Conservation (phyloP, 2,797 vertebrate species). For the Ctenopoma multispine region DNA sequence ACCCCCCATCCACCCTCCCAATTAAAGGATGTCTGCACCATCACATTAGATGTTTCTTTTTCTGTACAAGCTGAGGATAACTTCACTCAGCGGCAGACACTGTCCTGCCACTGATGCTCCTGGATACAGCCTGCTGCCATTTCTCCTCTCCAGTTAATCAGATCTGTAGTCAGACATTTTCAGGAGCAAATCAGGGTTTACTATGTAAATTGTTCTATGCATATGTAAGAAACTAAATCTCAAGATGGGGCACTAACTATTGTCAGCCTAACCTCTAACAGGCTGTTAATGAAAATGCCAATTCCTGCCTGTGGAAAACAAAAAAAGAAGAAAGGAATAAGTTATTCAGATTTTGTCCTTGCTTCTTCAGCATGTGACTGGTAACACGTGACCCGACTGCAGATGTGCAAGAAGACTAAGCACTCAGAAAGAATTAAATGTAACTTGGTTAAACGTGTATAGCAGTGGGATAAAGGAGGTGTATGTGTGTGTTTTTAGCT, state of each 20-base stretch:
- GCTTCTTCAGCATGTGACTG: conserved; percentile 8
- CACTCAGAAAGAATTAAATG: conserved; percentile 37
- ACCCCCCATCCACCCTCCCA: too few relatives aligned
- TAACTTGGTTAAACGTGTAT: conserved; percentile 43
- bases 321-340: conserved; percentile 1
- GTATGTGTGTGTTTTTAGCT: neutral
- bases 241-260: conserved; percentile 8
- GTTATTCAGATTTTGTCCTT: conserved; percentile 1
- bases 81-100: conserved; percentile 26
- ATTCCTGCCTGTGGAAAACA: conserved; percentile 9
- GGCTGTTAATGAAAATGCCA: conserved; percentile 53
- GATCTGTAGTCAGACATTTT: conserved; percentile 37
- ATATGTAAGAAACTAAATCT: conserved; percentile 20
- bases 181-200: conserved; percentile 30
- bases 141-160: conserved; percentile 45
- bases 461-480: conserved; percentile 4
- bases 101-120: conserved; percentile 9
- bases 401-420: conserved; percentile 49
- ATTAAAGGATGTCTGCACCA: too few relatives aligned
- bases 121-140: conserved; percentile 17
- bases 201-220: conserved; percentile 21
- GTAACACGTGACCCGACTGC: conserved; percentile 48
- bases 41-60: too few relatives aligned
- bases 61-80: neutral
- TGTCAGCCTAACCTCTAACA: conserved; percentile 24